Evolutionary conservation across 2,797 vertebrate species (phyloP), one percentile per base, ranked within the genome.

Genomic region (Myotis pilosus): DNA sequence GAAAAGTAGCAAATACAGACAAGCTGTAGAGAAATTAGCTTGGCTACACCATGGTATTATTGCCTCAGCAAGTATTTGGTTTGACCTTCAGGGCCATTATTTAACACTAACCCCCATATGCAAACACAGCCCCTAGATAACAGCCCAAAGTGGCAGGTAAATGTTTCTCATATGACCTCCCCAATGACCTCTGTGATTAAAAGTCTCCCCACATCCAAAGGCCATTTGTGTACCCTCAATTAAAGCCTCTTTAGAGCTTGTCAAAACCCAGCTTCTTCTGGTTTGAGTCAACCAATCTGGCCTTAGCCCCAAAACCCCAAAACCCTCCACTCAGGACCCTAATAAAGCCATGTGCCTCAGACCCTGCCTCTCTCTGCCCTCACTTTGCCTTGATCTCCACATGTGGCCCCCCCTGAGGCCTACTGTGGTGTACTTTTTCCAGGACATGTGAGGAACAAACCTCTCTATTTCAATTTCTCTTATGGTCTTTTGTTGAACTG

Each of bases 331-430:
- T 13, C 19, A 57, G n/a, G 15, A 71, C 25, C n/a, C 12, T 51
- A 25, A 36, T 22, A 79, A 71, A 51, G 23, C 8, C 51, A 71
- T 19, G 6, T 62, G 36, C 23, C 30, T 28, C 4, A 60, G 25
- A 9, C 33, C 15, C 53, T 28, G 20, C 75, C 66, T 71, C n/a
- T 38, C 17, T 49, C 5, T 57, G 16, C 23, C n/a, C 15, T 7
- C 6, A 80, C 41, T 33, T 12, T 41, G 6, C n/a, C 30, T 57
- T 69, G 33, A 19, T 25, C 23, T 86, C 51, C 53, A 55, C 5
- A 0, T 20, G 15, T 36, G 5, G 16, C 30, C 38, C 16, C 44
- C 71, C 57, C 30, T 0, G 0, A 51, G 20, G 25, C 3, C 11
- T 57, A 23, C 11, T 23, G 11, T 47, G 44, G 36, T 66, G 30